phyloP scores from a whole-genome alignment of 2,797 vertebrate species.

The Alauda arvensis region DNA sequence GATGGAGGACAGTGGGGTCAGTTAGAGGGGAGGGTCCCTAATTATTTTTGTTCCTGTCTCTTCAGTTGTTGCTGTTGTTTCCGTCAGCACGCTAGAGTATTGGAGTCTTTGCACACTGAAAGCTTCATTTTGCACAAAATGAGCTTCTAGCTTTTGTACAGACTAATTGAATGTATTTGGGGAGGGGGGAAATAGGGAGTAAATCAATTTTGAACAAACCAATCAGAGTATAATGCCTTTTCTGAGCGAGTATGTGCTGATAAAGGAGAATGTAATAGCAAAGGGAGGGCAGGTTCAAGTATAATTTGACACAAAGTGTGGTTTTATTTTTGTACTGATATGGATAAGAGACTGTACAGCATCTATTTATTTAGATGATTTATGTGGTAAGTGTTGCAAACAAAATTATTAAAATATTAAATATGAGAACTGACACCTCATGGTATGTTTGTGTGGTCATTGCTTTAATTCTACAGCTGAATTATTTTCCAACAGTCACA shows the following conservation, averaged over 20 bases:
- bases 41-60: conserved; percentile 13
- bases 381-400: conserved; percentile 77
- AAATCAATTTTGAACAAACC: conserved; percentile 44
- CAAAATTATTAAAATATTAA: conserved; percentile 74
- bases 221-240: conserved; percentile 53
- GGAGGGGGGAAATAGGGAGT: conserved; percentile 22
- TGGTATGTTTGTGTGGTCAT: conserved; percentile 37
- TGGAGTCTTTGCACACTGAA: conserved; percentile 67
- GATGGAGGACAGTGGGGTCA: not conserved
- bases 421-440: conserved; percentile 66
- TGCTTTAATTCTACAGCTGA: conserved; percentile 10
- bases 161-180: conserved; percentile 76
- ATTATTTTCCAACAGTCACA: not conserved
- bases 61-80: conserved; percentile 39
- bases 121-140: conserved; percentile 76
- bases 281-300: conserved; percentile 54
- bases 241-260: conserved; percentile 35
- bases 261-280: conserved; percentile 57
- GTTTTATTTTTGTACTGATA: conserved; percentile 82
- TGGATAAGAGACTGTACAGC: conserved; percentile 76
- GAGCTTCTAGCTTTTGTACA: conserved; percentile 73
- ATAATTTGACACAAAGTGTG: conserved; percentile 63
- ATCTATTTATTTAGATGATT: conserved; percentile 84
- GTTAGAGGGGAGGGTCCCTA: not conserved
- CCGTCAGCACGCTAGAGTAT: conserved; percentile 43